phyloP scores from a whole-genome alignment of 2,113 vertebrate species.

The Phaetusa simplex region DNA sequence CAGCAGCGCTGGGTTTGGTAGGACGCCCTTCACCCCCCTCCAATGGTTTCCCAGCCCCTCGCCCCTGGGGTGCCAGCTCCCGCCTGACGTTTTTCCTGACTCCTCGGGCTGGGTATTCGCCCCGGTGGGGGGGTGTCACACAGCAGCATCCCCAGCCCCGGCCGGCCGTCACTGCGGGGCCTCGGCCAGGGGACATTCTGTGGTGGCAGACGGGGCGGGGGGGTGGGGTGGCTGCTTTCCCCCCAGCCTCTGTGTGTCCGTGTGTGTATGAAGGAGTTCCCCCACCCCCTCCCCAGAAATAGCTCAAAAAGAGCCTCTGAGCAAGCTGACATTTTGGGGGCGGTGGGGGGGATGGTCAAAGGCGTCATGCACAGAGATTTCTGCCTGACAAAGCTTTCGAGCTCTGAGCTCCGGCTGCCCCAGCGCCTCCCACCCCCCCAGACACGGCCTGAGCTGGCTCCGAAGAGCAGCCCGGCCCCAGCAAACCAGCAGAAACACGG shows the following conservation, averaged over 20 bases:
- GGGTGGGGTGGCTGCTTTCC: too few species aligned
- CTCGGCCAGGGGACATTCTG: neutral
- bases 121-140: neutral
- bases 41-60: neutral
- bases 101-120: neutral
- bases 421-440: neutral
- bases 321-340: neutral
- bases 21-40: neutral
- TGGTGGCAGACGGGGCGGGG: neutral
- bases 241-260: neutral
- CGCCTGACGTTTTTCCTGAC: neutral
- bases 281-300: neutral
- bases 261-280: neutral
- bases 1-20: neutral
- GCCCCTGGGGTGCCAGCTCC: neutral
- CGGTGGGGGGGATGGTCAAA: neutral
- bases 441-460: too few species aligned
- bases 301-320: neutral
- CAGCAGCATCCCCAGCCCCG: neutral
- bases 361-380: accelerated
- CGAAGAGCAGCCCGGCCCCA: too few species aligned
- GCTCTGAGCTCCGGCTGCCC: too few species aligned
- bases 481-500: neutral
- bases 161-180: neutral
- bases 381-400: too few species aligned